Evolutionary conservation across 2,797 vertebrate species (phyloP), one percentile per base, ranked within the genome.

Genomic region (Rhinella marina): DNA sequence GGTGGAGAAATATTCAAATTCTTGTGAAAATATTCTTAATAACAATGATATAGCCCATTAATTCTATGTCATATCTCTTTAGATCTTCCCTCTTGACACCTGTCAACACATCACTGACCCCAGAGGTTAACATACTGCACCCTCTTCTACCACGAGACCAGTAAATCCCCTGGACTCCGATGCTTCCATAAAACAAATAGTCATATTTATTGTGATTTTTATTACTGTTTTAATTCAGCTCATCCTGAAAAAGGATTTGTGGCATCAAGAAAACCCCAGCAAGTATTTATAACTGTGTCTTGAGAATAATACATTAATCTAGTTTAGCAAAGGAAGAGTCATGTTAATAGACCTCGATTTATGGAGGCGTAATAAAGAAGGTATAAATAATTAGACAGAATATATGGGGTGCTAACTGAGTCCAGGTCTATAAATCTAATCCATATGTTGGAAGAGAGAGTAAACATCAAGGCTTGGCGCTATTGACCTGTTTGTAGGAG

Each of bases 141-240:
- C 25, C 54, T 72, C n/a, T 8, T 41, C 66, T 10, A 72, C 85
- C 56, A 17, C 2, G 48, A 59, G 41, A 21, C 85, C 3, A 19
- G 66, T 81, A 82, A 82, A 82, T 68, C 75, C 81, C 32, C 54
- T 54, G 54, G 85, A 84, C 56, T 61, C 75, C 32, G 25, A 61
- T 54, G 10, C 82, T 4, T 50, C 79, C 13, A 59, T 89, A 89
- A 82, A 86, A 89, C 84, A 81, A 85, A 86, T 84, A 77, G 59
- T 77, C 88, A 89, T 88, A 88, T 86, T 89, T 89, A 86, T 89
- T 85, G 88, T 86, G 70, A 82, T 86, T 89, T 89, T 89, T 89
- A 89, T 86, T 77, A 85, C 88, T 83, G 52, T 89, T 89, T 89
- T 89, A 89, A 89, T 89, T 89, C 84, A 86, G 79, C 80, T 86